Base-by-base conservation (phyloP, 2,113 vertebrate species). In the Numenius arquata region DNA sequence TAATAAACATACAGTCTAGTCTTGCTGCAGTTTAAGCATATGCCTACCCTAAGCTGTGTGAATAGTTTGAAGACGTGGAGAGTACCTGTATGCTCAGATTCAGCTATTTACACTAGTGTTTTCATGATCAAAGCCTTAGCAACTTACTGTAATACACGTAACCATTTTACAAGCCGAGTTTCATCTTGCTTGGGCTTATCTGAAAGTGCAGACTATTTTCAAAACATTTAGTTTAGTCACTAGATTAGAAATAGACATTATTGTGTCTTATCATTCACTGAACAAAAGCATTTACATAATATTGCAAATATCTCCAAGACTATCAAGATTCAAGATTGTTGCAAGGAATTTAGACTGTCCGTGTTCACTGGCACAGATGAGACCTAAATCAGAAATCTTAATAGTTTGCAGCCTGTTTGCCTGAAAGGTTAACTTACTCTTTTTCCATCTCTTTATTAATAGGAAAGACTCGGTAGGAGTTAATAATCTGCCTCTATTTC, bases 21-120 rank as follows among this genome's bases (percentile, higher is more conserved):
- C 38, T 40, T 83, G 40, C 40, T 77, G 36, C 45, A 80, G 3
- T 68, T 65, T 73, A 73, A 56, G 45, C 15, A 18, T 67, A 40
- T 50, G 34, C 30, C 34, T 76, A 3, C 12, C 4, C 7, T 66
- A 50, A 74, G 0, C 58, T 4, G 0, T 2, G 3, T 56, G 73
- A 75, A 30, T 74, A 55, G 19, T 78, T 38, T 73, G 77, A 71
- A 86, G 12, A 40, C 29, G 6, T 23, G 25, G 34, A 65, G 22
- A 62, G 41, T 66, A 62, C 32, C 4, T 32, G 3, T 71, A 41
- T 58, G 15, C 48, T 93, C 85, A 76, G 34, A n/a, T 79, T 79
- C 40, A 90, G 48, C 58, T 73, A 2, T 90, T 89, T 90, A 52
- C 34, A 71, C 19, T 45, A 15, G 6, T 55, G 16, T 53, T 87